Evolutionary conservation across 2,113 vertebrate genomes (phyloP).

Genomic region (Setophaga kirtlandii): DNA sequence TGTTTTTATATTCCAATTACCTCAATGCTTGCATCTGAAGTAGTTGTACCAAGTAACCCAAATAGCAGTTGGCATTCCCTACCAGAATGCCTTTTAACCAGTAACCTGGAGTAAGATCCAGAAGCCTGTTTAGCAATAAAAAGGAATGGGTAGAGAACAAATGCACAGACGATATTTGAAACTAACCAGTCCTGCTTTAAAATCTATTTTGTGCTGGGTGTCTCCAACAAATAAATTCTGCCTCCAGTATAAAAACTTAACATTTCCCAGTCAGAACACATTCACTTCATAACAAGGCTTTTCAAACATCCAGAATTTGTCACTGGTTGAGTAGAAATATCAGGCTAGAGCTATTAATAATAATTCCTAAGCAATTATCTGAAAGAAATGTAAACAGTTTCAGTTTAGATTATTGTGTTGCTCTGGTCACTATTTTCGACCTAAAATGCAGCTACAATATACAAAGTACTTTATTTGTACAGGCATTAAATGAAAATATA

Average conservation of each 20-base stretch:
- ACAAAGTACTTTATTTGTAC: not conserved
- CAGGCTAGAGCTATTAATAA: not conserved
- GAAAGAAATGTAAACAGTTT: not conserved
- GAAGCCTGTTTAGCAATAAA: not conserved
- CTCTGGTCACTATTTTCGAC: not conserved
- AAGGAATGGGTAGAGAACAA: not conserved
- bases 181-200: not conserved
- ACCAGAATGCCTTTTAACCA: not conserved
- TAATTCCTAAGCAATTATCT: not conserved
- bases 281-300: not conserved
- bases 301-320: not conserved
- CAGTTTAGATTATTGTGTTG: not conserved
- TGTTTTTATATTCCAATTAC: not conserved
- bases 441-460: not conserved
- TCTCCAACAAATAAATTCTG: not conserved
- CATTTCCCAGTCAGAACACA: not conserved
- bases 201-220: not conserved
- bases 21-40: not conserved
- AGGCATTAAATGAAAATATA: not conserved
- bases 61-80: not conserved
- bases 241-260: not conserved
- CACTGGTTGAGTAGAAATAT: not conserved
- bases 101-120: not conserved
- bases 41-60: not conserved
- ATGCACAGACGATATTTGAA: fast-evolving